phyloP scores from a whole-genome alignment of 1,140 invertebrate species.

The Lineus longissimus region DNA sequence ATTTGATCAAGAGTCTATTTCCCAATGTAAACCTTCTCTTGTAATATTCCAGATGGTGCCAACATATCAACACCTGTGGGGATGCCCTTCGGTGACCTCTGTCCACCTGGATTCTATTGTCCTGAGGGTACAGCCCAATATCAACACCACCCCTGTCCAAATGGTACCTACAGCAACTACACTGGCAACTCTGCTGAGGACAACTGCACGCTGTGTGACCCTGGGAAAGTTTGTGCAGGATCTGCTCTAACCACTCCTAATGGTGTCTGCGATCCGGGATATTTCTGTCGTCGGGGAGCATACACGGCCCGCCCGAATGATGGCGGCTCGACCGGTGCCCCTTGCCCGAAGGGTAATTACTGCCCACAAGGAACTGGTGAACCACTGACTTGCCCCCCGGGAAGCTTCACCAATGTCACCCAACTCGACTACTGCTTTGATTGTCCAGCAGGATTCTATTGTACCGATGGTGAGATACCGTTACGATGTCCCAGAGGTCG shows the following conservation, averaged over 20 bases:
- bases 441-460: constrained; percentile 46
- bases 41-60: constrained; percentile 23
- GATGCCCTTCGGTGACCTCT: constrained; percentile 35
- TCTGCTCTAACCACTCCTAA: constrained; percentile 36
- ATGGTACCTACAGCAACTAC: constrained; percentile 43
- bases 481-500: constrained; percentile 36
- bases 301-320: constrained; percentile 38
- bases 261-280: constrained; percentile 39
- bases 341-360: constrained; percentile 35
- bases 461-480: constrained; percentile 34
- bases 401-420: constrained; percentile 17
- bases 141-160: constrained; percentile 35
- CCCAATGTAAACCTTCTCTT: no score
- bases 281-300: constrained; percentile 41
- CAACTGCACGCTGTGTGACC: constrained; percentile 41
- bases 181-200: constrained; percentile 23
- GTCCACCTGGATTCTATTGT: constrained; percentile 46
- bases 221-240: constrained; percentile 39
- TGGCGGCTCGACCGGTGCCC: constrained; percentile 39
- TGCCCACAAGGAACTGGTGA: constrained; percentile 44
- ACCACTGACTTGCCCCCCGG: constrained; percentile 33
- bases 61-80: constrained; percentile 30
- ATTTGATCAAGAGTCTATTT: no score
- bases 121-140: constrained; percentile 37
- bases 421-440: constrained; percentile 33